phyloP scores from a whole-genome alignment of 2,797 vertebrate genomes.

The Tragelaphus eurycerus region DNA sequence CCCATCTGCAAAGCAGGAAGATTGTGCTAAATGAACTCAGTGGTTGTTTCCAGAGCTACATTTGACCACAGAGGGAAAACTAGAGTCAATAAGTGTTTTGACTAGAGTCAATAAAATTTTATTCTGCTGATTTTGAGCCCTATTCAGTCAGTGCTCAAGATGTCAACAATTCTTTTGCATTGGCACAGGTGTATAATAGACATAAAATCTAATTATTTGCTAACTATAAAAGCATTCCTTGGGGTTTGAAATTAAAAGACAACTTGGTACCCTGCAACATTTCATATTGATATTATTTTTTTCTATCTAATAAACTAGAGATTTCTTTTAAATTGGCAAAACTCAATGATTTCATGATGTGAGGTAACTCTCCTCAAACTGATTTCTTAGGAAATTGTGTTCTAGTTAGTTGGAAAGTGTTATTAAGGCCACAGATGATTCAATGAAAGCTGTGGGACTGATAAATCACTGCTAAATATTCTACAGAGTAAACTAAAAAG shows the following conservation, averaged over 20 bases:
- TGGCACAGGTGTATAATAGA: background rate
- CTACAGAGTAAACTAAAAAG: background rate
- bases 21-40: background rate
- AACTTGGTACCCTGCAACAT: background rate
- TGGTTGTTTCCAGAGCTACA: background rate
- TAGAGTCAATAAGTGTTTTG: background rate
- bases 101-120: background rate
- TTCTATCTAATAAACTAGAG: conserved; percentile 18
- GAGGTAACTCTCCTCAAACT: background rate
- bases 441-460: background rate
- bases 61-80: background rate
- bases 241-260: conserved; percentile 19
- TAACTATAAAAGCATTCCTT: background rate
- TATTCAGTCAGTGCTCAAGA: background rate
- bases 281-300: conserved; percentile 10
- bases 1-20: background rate
- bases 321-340: background rate
- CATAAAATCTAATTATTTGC: background rate
- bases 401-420: background rate
- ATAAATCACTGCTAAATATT: background rate
- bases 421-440: background rate
- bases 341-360: background rate
- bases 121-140: background rate
- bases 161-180: too few relatives aligned
- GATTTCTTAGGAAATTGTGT: background rate